These are phyloP conservation scores for Colius striatus DNA, from an alignment of 2,113 vertebrate genomes.

Conservation along the genomic window DNA sequence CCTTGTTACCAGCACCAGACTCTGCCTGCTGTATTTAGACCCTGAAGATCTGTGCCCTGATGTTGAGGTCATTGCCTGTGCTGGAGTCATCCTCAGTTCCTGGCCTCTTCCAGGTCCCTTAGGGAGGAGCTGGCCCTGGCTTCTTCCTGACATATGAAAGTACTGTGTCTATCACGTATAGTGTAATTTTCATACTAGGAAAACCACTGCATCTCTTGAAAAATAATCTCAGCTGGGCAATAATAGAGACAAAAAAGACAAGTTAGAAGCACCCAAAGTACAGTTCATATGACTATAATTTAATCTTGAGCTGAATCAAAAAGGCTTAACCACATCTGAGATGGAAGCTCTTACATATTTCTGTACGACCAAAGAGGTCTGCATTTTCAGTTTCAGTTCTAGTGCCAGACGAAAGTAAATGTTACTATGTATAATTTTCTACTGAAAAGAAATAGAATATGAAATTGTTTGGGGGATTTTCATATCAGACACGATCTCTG, in stretches of 20 bases:
- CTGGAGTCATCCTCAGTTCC: neutral
- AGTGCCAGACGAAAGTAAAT: neutral
- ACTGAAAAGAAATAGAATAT: neutral
- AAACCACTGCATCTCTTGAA: neutral
- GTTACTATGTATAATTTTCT: neutral
- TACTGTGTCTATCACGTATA: fast-evolving
- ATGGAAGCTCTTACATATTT: neutral
- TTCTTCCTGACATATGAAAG: neutral
- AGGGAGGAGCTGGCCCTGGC: neutral
- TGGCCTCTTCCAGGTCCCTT: neutral
- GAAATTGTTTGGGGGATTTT: neutral
- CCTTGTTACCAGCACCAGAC: neutral
- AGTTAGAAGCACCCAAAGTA: neutral
- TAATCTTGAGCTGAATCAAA: neutral
- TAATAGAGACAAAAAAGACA: neutral
- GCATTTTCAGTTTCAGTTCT: neutral
- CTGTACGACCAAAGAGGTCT: neutral
- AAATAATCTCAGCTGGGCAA: neutral
- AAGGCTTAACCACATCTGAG: neutral
- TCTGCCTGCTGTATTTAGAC: fast-evolving
- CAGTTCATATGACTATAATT: neutral
- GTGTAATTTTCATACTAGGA: neutral
- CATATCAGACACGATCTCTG: neutral
- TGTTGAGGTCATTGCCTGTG: neutral
- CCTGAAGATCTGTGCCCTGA: neutral